Evolutionary conservation across 1,140 invertebrate genomes (phyloP).

Genomic region (Drosophila seguyi): DNA sequence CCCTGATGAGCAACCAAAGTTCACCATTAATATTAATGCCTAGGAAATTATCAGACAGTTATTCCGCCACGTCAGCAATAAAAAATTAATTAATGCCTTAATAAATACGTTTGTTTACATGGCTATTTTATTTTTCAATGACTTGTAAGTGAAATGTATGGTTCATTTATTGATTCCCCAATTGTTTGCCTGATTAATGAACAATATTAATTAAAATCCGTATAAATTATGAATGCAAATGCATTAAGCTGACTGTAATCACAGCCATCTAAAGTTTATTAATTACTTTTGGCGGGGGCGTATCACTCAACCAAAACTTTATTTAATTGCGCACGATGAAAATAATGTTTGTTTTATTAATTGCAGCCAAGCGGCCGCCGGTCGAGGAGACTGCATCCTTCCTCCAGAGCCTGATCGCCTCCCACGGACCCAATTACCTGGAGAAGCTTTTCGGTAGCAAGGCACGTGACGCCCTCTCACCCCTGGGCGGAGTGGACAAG

Average conservation of each 20-base stretch:
- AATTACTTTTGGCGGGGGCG: slow-evolving; percentile 19
- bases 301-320: background rate
- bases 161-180: slow-evolving; percentile 17
- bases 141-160: slow-evolving; percentile 24
- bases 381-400: slow-evolving; percentile 98
- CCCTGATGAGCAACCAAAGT: slow-evolving; percentile 4
- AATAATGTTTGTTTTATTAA: slow-evolving; percentile 24
- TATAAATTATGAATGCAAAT: slow-evolving; percentile 43
- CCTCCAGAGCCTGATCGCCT: slow-evolving; percentile 95
- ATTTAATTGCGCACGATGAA: slow-evolving; percentile 43
- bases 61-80: background rate
- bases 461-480: slow-evolving; percentile 94
- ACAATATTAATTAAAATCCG: slow-evolving; percentile 47
- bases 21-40: slow-evolving; percentile 48
- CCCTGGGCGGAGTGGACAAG: slow-evolving; percentile 96
- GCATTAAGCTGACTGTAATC: slow-evolving; percentile 26
- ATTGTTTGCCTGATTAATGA: slow-evolving; percentile 41
- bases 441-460: slow-evolving; percentile 98
- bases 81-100: slow-evolving; percentile 11
- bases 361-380: slow-evolving; percentile 95
- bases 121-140: slow-evolving; percentile 27
- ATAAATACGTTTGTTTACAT: background rate
- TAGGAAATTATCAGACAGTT: slow-evolving; percentile 38
- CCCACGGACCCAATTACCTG: slow-evolving; percentile 97
- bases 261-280: slow-evolving; percentile 18